Conservation (phyloP, 2,888 invertebrate genomes). For the Lasioglossum lativentre region DNA sequence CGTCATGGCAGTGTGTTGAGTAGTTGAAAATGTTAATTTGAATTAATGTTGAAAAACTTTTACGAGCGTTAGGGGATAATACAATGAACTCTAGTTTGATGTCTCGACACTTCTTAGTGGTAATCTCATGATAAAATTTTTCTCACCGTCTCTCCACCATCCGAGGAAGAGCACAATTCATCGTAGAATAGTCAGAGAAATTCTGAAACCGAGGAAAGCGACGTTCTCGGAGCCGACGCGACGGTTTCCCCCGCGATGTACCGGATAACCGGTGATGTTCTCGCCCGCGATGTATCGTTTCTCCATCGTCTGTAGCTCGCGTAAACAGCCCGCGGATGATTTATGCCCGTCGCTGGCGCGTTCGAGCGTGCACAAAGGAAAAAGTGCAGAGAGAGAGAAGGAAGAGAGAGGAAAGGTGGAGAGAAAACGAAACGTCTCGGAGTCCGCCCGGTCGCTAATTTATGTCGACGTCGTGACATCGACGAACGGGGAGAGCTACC, state of each 20-base stretch:
- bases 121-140: background rate
- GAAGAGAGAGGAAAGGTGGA: background rate
- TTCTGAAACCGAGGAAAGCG: background rate
- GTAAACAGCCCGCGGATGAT: slow-evolving; percentile 12
- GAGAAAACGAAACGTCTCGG: slow-evolving; percentile 9
- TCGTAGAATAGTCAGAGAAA: background rate
- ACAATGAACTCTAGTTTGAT: background rate
- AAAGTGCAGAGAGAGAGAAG: background rate
- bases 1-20: too few relatives aligned
- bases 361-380: background rate
- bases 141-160: background rate
- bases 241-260: background rate
- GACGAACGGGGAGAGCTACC: slow-evolving; percentile 46
- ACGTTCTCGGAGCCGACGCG: background rate
- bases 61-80: background rate
- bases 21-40: too few relatives aligned
- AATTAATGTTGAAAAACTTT: background rate
- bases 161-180: background rate
- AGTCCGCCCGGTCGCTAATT: slow-evolving; percentile 61
- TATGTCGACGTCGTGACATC: slow-evolving; percentile 65
- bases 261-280: background rate
- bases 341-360: background rate
- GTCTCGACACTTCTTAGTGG: background rate
- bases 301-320: background rate
- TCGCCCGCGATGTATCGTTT: background rate